Conservation (phyloP, 2,888 invertebrate species). For the Hecatera dysodea region DNA sequence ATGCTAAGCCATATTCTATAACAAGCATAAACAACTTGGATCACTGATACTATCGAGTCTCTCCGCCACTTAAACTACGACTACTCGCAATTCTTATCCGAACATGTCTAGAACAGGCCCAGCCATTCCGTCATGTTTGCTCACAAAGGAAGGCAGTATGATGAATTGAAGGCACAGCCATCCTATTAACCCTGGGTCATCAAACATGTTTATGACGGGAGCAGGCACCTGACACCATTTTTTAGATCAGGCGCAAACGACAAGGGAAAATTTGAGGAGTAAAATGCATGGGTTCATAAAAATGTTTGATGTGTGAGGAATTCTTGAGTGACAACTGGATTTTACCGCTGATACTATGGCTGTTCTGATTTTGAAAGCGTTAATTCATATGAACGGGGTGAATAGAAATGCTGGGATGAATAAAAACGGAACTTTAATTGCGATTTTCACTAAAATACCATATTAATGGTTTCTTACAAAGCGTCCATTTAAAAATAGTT, state of each 20-base stretch:
- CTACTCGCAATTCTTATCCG: conserved; percentile 1
- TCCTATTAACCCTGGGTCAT: conserved; percentile 59
- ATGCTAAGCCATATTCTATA: too few relatives aligned
- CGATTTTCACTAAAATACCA: too few relatives aligned
- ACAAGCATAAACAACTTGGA: too few relatives aligned
- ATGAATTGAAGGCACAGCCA: conserved; percentile 51
- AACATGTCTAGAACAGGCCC: conserved; percentile 37
- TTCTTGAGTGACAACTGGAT: conserved; percentile 7
- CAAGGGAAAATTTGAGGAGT: conserved; percentile 20
- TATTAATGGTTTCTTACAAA: too few relatives aligned
- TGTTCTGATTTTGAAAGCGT: background rate
- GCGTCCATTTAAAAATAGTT: too few relatives aligned
- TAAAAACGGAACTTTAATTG: too few relatives aligned
- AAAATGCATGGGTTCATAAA: conserved; percentile 27
- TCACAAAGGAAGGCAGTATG: conserved; percentile 52
- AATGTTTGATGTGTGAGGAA: conserved; percentile 15
- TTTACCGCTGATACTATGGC: background rate
- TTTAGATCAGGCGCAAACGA: conserved; percentile 39
- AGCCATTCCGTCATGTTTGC: conserved; percentile 8
- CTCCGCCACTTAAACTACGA: background rate
- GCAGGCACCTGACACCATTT: conserved; percentile 51
- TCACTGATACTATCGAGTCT: background rate
- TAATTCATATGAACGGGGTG: too few relatives aligned
- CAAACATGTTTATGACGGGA: conserved; percentile 55
- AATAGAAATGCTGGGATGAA: too few relatives aligned